Evolutionary conservation across 2,797 vertebrate species (phyloP).

Genomic region (Helarctos malayanus): DNA sequence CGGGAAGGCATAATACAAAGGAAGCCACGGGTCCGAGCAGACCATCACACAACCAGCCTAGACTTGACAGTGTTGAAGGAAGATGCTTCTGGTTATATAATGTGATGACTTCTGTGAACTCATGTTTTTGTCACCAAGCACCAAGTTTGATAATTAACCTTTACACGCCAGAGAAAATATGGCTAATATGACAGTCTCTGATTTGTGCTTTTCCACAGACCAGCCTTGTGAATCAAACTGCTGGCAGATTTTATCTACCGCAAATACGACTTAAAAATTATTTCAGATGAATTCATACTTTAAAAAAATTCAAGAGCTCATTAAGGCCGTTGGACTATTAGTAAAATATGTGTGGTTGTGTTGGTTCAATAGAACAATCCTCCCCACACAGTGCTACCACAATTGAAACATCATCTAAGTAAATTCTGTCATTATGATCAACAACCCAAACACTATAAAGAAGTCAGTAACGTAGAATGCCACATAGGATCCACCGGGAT

Average conservation of each 20-base stretch:
- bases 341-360: background rate
- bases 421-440: background rate
- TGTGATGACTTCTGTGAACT: background rate
- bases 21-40: background rate
- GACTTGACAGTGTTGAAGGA: background rate
- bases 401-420: slow-evolving; percentile 22
- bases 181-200: background rate
- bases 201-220: background rate
- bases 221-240: background rate
- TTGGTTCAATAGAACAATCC: background rate
- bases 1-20: background rate
- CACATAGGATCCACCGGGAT: background rate
- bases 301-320: background rate
- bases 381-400: background rate
- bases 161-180: background rate
- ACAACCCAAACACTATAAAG: background rate
- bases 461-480: background rate
- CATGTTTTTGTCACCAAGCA: background rate
- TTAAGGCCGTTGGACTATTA: background rate
- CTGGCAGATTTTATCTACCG: background rate
- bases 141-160: background rate
- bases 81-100: background rate
- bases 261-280: background rate
- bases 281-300: slow-evolving; percentile 6
- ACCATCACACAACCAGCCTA: background rate